phyloP scores from a whole-genome alignment of 2,113 vertebrate genomes.

The Oreochromis tanganicae region DNA sequence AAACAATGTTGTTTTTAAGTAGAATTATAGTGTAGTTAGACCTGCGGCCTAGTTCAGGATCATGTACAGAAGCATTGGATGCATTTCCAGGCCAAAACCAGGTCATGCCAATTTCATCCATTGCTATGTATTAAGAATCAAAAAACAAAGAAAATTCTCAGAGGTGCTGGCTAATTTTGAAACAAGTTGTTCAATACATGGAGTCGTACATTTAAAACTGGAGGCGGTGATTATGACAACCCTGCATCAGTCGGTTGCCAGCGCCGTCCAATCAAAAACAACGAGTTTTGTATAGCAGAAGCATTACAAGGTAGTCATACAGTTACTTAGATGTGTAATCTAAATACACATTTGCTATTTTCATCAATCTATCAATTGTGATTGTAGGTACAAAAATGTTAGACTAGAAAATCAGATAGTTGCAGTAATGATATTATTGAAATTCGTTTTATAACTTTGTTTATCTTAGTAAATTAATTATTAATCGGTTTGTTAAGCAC shows the following conservation, averaged over 20 bases:
- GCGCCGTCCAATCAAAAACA: background rate
- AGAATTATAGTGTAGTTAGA: background rate
- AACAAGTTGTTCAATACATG: background rate
- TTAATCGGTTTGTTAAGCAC: background rate
- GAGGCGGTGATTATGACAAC: background rate
- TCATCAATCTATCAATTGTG: background rate
- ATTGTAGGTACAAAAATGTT: background rate
- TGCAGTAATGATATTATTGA: background rate
- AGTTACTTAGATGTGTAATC: background rate
- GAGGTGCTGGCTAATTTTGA: background rate
- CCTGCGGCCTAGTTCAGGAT: background rate
- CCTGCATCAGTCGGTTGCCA: fast-evolving
- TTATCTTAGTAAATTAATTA: background rate
- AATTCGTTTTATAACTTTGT: background rate
- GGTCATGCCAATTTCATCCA: background rate
- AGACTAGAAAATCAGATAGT: background rate
- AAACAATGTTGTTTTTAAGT: background rate
- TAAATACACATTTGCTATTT: background rate
- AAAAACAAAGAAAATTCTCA: background rate
- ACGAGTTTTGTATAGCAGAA: background rate
- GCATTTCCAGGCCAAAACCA: background rate
- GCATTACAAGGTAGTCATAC: background rate
- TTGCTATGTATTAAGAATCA: background rate
- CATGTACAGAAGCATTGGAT: background rate
- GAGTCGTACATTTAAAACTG: background rate